Percentiles rank a stretch among this genome's conserved stretches.
Conservation (phyloP, 1,140 invertebrate genomes). For the Macrosteles quadrilineatus region DNA sequence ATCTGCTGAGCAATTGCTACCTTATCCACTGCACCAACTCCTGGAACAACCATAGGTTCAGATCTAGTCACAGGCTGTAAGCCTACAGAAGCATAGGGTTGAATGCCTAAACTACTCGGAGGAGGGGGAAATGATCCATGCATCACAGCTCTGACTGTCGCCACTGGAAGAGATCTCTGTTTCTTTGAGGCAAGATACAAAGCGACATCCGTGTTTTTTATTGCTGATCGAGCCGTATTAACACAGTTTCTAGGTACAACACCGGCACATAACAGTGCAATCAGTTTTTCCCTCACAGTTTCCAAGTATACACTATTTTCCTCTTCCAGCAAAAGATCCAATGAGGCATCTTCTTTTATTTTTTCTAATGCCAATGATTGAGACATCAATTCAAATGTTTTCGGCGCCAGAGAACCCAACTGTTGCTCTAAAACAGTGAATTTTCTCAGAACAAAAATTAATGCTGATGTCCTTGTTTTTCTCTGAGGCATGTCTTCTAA, state of each 20-base stretch:
- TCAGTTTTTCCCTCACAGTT: slow-evolving; percentile 81
- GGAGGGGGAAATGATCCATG: not conserved
- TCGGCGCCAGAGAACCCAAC: slow-evolving; percentile 76
- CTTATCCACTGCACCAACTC: slow-evolving; percentile 68
- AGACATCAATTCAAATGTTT: slow-evolving; percentile 69
- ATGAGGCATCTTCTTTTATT: slow-evolving; percentile 65
- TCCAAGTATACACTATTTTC: slow-evolving; percentile 73
- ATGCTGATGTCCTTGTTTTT: slow-evolving; percentile 56
- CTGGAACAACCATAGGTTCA: slow-evolving; percentile 61
- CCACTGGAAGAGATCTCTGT: not conserved
- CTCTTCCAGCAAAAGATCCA: slow-evolving; percentile 68
- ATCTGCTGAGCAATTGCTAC: slow-evolving; percentile 74
- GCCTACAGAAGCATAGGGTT: not conserved
- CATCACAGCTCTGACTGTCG: not conserved
- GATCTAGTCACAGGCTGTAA: slow-evolving; percentile 41
- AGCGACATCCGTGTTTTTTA: slow-evolving; percentile 46
- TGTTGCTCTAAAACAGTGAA: slow-evolving; percentile 78
- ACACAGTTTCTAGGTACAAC: slow-evolving; percentile 66
- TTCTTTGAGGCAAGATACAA: slow-evolving; percentile 39
- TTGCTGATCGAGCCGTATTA: slow-evolving; percentile 59
- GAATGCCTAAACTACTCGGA: too few relatives aligned
- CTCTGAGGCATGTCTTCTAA: slow-evolving; percentile 24
- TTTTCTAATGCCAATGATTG: slow-evolving; percentile 76
- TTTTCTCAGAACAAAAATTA: slow-evolving; percentile 59
- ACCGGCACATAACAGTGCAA: slow-evolving; percentile 75